Base-by-base conservation (phyloP, 2,797 vertebrate species). In the Sebastes oblongus region DNA sequence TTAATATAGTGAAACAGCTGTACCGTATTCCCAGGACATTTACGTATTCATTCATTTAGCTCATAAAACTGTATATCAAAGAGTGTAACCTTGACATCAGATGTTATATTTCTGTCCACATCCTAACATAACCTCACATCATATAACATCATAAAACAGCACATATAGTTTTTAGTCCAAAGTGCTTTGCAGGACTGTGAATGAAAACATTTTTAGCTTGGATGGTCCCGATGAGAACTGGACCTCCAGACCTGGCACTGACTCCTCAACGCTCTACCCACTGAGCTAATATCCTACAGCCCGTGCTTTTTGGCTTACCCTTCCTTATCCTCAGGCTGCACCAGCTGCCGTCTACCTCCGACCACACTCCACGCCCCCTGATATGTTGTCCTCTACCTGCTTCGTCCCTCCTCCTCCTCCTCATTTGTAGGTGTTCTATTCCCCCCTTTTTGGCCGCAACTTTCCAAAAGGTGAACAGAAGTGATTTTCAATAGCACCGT, bases 401-500 rank as follows among this genome's bases (percentile, higher is more conserved):
- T 76, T 78, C 60, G 75, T 73, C 79, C 89, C 81, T 84, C 87
- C 87, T 89, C 89, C 82, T 85, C 86, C 85, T 86, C 75, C 82
- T 82, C 82, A 72, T 84, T 81, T 86, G 69, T 82, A 81, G 71
- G 72, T 81, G 78, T 58, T 81, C 85, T 66, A 80, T 60, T 77
- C 84, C 70, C 75, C 66, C 62, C 24, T 62, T 77, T 86, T 86
- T 61, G 84, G 81, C 77, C 72, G 54, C 84, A 90, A 91, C 93
- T 95, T 93, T 89, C 71, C 78, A 88, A 93, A 96, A 97, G 97
- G 92, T 97, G 98, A 97, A 96, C 97, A 96, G 95, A 97, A 97
- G 96, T 97, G 96, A 96, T 96, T 97, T 97, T 97, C 97, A 97
- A 97, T 96, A 95, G 97, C 97, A 94, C 93, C 92, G 97, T 97